Evolutionary conservation across 2,888 invertebrate genomes (phyloP), one percentile per base, ranked within the genome.

Genomic region (Serrognathus titanus): DNA sequence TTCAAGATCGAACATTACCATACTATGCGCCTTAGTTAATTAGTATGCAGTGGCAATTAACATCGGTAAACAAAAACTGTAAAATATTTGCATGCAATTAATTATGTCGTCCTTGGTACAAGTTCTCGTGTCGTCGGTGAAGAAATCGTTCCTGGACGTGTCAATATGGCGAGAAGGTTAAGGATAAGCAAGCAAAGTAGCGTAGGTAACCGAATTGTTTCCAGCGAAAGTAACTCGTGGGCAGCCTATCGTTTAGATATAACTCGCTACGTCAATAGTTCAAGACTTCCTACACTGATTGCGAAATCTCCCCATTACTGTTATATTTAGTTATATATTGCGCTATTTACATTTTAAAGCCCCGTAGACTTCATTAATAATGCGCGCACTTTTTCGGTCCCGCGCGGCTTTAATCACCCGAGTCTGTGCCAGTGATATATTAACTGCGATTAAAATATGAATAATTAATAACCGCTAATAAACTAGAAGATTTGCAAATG

Each of bases 161-260:
- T 31, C 4, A 51, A 48, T 48, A 41, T 54, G 43, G 48, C 48
- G 35, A 48, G 38, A 54, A 48, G 48, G 54, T 54, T 54, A 47
- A 51, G 51, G 51, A 51, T 51, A 43, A 36, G 48, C 48, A 48
- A 53, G 54, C 35, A 48, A 39, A 43, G 47, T 46, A 40, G 51
- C 36, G 54, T 48, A 53, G 53, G 53, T 48, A 53, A 48, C 48
- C 53, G 39, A 53, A 53, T 48, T 53, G 48, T 53, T 47, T 40
- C 53, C 39, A 41, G 54, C 41, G 48, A 54, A 54, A 54, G 54
- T 54, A 35, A 16, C 35, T 16, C 54, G 41, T 54, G 54, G 54
- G 54, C 11, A 54, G 48, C 5, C 16, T 41, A 53, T 53, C 54
- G 35, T 54, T 48, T 48, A 48, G 48, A 48, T 45, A 45, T 52